Base-by-base conservation (phyloP, 2,113 vertebrate species). In the Arothron firmamentum region DNA sequence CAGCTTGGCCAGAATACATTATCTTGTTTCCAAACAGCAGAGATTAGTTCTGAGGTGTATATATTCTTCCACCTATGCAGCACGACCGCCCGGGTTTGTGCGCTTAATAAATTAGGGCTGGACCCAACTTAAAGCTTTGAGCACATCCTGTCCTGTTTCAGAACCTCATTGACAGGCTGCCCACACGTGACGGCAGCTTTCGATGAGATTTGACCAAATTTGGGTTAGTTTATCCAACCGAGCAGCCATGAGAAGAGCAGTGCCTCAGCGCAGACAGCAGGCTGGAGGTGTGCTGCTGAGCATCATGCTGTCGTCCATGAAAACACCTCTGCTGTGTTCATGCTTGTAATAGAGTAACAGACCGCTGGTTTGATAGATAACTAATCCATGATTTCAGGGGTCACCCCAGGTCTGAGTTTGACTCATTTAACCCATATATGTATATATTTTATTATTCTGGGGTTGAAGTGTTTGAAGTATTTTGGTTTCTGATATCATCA, bases 401-500 rank as follows among this genome's bases (percentile, higher is more conserved):
- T 52, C 50, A 52, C 2, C 1, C 34, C 34, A 9, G 34, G 34
- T 58, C 59, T 48, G 52, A 54, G 43, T 56, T 14, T 19, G 45
- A 56, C 45, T 54, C 55, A 57, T 20, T 20, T 49, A 11, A 56
- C 45, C 51, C 55, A 57, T 20, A 11, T 49, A 11, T 49, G 65
- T 67, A 43, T 62, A 48, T 59, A 68, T 67, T 74, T 59, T 62
- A 23, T 59, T 14, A 57, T 48, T 17, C 42, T 48, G 19, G 12
- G 31, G 38, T 54, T 46, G n/a, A 72, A 31, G 52, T 68, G 43
- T 65, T 38, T 38, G 60, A 62, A 43, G 21, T 58, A 49, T 56
- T 63, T 61, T 67, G 17, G 72, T 14, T 34, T 15, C 18, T 65
- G 59, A 57, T 45, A 17, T 52, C 31, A 62, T 56, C 74, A 54